Percentiles rank a stretch among this genome's conserved stretches.
These are phyloP conservation scores for Leuciscus waleckii DNA, from an alignment of 2,797 vertebrate genomes.

Conservation along the genomic window DNA sequence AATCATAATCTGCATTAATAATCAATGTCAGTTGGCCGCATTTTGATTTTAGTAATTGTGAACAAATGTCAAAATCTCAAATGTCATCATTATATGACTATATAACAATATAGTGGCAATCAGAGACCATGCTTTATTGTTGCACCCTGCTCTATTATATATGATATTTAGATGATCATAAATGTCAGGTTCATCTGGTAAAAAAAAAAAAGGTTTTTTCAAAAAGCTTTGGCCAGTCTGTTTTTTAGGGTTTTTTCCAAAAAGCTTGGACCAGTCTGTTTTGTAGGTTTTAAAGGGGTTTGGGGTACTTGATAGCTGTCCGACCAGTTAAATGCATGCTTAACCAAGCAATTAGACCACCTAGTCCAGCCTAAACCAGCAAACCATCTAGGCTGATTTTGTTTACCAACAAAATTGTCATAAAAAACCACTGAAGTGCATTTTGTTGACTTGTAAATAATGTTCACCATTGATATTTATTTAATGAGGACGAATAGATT, in stretches of 20 bases:
- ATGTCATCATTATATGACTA: neutral
- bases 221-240: neutral
- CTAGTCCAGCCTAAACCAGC: neutral
- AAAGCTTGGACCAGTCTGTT: neutral
- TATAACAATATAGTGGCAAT: neutral
- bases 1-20: neutral
- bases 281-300: neutral
- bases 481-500: neutral
- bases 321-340: neutral
- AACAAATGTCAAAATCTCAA: neutral
- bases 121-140: neutral
- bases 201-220: neutral
- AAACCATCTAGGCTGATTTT: neutral
- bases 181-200: neutral
- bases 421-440: neutral
- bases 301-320: neutral
- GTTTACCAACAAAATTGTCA: neutral
- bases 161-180: neutral
- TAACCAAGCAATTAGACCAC: neutral
- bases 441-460: slow-evolving; percentile 3
- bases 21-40: neutral
- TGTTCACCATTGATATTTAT: neutral
- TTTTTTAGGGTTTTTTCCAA: no score
- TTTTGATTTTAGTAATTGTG: neutral
- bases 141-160: no score